A percentile compares a stretch with the other conserved stretches of the same genome.
Evolutionary conservation across 2,113 vertebrate genomes (phyloP).

Genomic region (Thymallus thymallus): DNA sequence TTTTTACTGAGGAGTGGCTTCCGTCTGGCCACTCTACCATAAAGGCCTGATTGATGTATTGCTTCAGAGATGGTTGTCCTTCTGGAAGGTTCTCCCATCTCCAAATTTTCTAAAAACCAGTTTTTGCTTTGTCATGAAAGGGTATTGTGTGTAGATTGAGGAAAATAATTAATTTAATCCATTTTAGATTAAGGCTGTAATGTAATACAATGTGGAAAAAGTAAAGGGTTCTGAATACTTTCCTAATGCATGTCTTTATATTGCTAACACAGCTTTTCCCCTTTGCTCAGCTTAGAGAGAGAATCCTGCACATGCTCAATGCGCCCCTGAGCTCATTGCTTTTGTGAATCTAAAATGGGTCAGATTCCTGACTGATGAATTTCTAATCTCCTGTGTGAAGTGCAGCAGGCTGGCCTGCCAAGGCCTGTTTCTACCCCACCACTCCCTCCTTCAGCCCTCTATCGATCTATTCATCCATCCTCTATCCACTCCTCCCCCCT

Average conservation of each 20-base stretch:
- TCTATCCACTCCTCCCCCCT: conserved; percentile 12
- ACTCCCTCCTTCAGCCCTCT: conserved; percentile 54
- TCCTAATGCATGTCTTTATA: not conserved
- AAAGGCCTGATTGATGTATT: too few relatives aligned
- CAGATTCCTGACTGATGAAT: conserved; percentile 69
- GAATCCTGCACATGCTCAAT: conserved; percentile 58
- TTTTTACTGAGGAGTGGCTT: too few relatives aligned
- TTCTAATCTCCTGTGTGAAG: conserved; percentile 63
- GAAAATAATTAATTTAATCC: too few relatives aligned
- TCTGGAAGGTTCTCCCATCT: too few relatives aligned
- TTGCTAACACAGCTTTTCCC: conserved; percentile 4
- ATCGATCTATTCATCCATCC: conserved; percentile 26
- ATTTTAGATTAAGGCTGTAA: not conserved
- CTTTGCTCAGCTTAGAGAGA: conserved; percentile 32
- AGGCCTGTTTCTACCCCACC: conserved; percentile 47
- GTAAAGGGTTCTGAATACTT: too few relatives aligned
- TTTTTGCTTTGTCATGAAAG: too few relatives aligned
- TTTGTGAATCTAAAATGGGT: conserved; percentile 73
- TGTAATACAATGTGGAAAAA: conserved; percentile 3
- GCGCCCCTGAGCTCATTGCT: conserved; percentile 48
- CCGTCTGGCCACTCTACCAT: too few relatives aligned
- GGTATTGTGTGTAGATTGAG: too few relatives aligned
- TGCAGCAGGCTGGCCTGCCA: conserved; percentile 26
- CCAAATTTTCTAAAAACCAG: too few relatives aligned
- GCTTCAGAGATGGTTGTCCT: too few relatives aligned